Evolutionary conservation across 2,113 vertebrate genomes (phyloP).

Genomic region (Ciconia boyciana): DNA sequence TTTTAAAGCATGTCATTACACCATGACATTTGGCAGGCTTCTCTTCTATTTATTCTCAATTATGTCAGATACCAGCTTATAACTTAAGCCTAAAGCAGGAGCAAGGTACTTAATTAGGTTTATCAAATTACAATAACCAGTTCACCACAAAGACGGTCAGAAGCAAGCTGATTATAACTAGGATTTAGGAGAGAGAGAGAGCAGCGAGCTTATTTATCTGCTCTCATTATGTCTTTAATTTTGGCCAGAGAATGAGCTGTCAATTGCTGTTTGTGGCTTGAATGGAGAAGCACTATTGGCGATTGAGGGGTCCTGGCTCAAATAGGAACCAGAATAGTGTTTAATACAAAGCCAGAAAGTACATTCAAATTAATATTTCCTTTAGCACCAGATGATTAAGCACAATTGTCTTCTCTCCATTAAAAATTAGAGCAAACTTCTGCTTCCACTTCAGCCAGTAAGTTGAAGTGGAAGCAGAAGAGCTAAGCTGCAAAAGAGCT

Average conservation of each 20-base stretch:
- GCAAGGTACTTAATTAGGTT: not conserved
- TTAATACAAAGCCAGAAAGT: not conserved
- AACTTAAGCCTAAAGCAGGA: not conserved
- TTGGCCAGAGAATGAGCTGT: not conserved
- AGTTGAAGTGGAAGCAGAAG: not conserved
- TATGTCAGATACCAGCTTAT: constrained; percentile 7
- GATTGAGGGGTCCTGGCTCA: not conserved
- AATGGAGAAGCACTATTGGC: not conserved
- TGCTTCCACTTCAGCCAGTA: not conserved
- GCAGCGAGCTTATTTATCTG: constrained; percentile 25
- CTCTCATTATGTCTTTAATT: not conserved
- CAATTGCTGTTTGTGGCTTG: not conserved
- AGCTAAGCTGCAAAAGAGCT: not conserved
- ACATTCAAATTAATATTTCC: not conserved
- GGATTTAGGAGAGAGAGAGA: not conserved
- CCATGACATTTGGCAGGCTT: not conserved
- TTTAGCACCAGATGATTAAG: not conserved
- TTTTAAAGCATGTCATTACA: not conserved
- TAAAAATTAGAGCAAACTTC: not conserved
- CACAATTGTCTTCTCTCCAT: not conserved
- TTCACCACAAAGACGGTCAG: not conserved
- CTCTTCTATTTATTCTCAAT: not conserved
- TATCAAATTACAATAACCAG: constrained; percentile 30
- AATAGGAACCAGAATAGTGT: not conserved
- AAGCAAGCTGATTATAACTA: constrained; percentile 34